phyloP scores from a whole-genome alignment of 2,113 vertebrate species.

The Cochlearius cochlearius region DNA sequence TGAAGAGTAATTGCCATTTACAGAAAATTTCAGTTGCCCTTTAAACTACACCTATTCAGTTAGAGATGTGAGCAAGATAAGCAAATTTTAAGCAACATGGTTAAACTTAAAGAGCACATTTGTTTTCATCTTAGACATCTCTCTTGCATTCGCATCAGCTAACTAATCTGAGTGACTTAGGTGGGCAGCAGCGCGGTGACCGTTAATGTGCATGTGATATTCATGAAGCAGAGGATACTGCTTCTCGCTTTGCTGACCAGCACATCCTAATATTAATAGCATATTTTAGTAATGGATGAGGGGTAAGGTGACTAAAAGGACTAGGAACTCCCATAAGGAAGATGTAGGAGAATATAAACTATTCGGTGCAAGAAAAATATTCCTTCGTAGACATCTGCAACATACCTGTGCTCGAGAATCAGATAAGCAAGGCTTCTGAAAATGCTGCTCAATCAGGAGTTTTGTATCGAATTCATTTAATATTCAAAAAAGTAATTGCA shows the following conservation, averaged over 20 bases:
- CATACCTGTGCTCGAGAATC: background rate
- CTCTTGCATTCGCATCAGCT: background rate
- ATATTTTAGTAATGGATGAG: background rate
- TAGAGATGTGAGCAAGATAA: slow-evolving; percentile 12
- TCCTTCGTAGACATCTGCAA: background rate
- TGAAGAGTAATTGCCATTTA: background rate
- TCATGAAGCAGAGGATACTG: background rate
- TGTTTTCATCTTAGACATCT: background rate
- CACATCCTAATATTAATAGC: background rate
- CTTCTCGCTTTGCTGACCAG: slow-evolving; percentile 31
- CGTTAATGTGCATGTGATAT: background rate
- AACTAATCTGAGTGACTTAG: background rate
- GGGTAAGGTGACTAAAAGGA: background rate
- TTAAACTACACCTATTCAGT: background rate
- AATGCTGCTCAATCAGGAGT: background rate
- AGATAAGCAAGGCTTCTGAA: background rate
- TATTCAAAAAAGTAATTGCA: background rate
- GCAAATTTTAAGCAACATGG: background rate
- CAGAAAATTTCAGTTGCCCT: background rate
- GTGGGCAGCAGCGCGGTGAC: background rate
- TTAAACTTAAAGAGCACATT: slow-evolving; percentile 22
- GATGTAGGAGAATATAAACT: background rate
- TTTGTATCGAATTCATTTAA: background rate
- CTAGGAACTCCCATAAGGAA: background rate
- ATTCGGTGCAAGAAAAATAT: background rate